Base-by-base conservation (phyloP, 2,797 vertebrate genomes). In the Choloepus didactylus region DNA sequence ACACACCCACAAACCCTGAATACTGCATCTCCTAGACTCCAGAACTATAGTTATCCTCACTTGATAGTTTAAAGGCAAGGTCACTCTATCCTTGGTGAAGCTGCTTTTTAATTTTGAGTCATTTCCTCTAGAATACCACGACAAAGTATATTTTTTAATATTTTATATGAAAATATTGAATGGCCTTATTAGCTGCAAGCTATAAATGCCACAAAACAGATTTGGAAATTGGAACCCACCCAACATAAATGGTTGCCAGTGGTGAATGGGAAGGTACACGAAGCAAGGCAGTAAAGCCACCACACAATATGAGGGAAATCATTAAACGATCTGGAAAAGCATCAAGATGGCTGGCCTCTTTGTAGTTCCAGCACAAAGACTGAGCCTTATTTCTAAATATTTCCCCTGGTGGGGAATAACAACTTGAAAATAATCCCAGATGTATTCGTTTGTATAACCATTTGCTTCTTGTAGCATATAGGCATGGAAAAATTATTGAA, bases 381-480 rank as follows among this genome's bases (percentile, higher is more conserved):
- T 94, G 96, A 98, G 95, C 87, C 96, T 98, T 98, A 98, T 98
- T 98, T 98, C 98, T 98, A 98, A 98, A 98, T 98, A 98, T 98
- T 98, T 98, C 98, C 98, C 98, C 98, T 98, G 97, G 98, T 98
- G 98, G 98, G 98, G 98, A 98, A 98, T 98, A 98, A 98, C 97
- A 97, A 96, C 97, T 98, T 98, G 98, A 98, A 98, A 99, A 99
- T 98, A 98, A 98, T 98, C 98, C 98, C 98, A 99, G 98, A 98
- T 98, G 98, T 98, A 98, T 99, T 98, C 98, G 98, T 98, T 99
- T 98, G 98, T 98, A 98, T 96, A 98, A 97, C 94, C 97, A 97
- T 98, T 98, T 98, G 98, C 98, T 98, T 97, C 98, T 98, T 98
- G 96, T 97, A 98, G 98, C 98, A 97, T 98, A 98, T 98, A 98